Evolutionary conservation across 2,113 vertebrate species (phyloP).

Genomic region (Erythrolamprus reginae): DNA sequence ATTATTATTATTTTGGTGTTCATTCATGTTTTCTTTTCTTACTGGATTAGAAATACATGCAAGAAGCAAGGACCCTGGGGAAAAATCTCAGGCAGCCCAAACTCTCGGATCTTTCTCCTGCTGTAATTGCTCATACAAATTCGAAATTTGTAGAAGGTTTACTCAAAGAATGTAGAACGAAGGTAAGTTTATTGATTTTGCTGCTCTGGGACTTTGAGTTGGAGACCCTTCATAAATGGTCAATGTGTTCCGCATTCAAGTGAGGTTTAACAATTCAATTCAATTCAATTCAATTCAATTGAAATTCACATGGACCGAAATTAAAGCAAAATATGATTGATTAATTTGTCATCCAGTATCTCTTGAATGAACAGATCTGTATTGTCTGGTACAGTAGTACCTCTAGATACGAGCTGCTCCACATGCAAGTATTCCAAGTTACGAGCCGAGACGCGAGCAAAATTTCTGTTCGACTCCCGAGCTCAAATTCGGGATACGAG

Average conservation of each 20-base stretch:
- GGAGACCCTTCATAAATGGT: background rate
- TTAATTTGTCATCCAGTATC: background rate
- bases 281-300: background rate
- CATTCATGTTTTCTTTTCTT: conserved; percentile 51
- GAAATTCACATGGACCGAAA: background rate
- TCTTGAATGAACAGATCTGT: background rate
- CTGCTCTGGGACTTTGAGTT: background rate
- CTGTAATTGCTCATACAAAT: conserved; percentile 89
- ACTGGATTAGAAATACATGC: conserved; percentile 81
- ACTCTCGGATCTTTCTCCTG: conserved; percentile 88
- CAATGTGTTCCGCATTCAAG: background rate
- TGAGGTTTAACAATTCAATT: background rate
- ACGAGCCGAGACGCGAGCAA: no score
- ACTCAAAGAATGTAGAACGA: conserved; percentile 93
- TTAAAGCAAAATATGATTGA: background rate
- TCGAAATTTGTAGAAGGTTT: conserved; percentile 92
- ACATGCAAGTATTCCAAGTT: no score
- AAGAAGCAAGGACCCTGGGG: conserved; percentile 81
- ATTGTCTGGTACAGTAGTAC: background rate
- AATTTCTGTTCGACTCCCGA: no score
- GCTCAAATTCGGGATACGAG: no score
- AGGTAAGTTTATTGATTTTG: conserved; percentile 70
- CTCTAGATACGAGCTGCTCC: no score
- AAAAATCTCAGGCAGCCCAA: conserved; percentile 89
- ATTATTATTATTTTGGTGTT: no score